Base-by-base conservation (phyloP, 2,888 invertebrate genomes). In the Ectemnius lituratus region DNA sequence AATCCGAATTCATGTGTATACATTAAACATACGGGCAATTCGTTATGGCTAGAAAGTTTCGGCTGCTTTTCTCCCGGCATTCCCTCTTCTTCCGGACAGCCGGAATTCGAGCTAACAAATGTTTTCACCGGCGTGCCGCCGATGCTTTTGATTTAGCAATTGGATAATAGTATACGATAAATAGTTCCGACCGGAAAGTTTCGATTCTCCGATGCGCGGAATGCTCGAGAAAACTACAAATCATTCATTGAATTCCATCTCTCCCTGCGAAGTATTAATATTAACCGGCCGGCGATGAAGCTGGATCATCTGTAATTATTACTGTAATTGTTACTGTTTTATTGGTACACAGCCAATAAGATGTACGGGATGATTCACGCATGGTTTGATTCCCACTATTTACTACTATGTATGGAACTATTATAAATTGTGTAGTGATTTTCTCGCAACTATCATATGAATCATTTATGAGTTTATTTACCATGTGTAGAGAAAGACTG, bases 1-100 rank as follows among this genome's bases (percentile, higher is more conserved):
- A 78, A 89, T 87, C 83, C 84, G 86, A 87, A 89, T 87, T 87
- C 86, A 80, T 84, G 83, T 81, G 77, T 80, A 76, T 80, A 83
- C 85, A 88, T 90, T 89, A 88, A 89, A 89, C 86, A 88, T 86
- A 85, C 87, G 87, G 88, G 88, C 87, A 88, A 89, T 90, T 88
- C 88, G 88, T 88, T 87, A 87, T 83, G 83, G 37, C 84, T 84
- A 82, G 84, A 85, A 87, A 86, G 84, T 82, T 82, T 78, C 75
- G 70, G 46, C 81, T 80, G 80, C 64, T 81, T 73, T 79, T 67
- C 63, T 14, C 52, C 52, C 5, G 52, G 70, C 52, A 14, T 58
- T 28, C 62, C 27, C 47, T 59, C 56, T 65, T 69, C 11, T 59
- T 20, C 18, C 81, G 75, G 86, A 85, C 86, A 85, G 85, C 84